Percentiles rank a stretch among this genome's conserved stretches.
Conservation (phyloP, 2,797 vertebrate species). For the Sebastes hubbsi region DNA sequence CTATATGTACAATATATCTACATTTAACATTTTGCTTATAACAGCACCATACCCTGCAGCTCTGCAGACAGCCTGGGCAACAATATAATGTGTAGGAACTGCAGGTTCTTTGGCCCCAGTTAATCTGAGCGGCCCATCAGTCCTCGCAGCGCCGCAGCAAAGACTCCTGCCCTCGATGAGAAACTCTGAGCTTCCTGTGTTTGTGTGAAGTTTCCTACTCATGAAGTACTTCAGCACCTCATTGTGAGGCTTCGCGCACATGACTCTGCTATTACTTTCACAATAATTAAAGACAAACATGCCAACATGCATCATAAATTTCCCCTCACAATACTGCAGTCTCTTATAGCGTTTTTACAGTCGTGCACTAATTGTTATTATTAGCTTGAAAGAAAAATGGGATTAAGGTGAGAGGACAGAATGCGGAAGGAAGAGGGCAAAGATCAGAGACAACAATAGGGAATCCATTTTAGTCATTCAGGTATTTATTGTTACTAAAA, state of each 20-base stretch:
- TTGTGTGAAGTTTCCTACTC: conserved; percentile 96
- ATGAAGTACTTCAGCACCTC: conserved; percentile 87
- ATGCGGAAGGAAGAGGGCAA: conserved; percentile 54
- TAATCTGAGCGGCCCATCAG: conserved; percentile 93
- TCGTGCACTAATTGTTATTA: neutral
- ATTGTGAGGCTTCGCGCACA: conserved; percentile 76
- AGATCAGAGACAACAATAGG: conserved; percentile 48
- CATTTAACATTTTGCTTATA: conserved; percentile 20
- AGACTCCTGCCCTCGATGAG: conserved; percentile 86
- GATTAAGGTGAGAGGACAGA: conserved; percentile 52
- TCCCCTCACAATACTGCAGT: conserved; percentile 14
- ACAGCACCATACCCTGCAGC: neutral
- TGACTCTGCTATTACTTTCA: conserved; percentile 71
- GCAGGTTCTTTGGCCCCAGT: conserved; percentile 85
- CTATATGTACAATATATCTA: neutral
- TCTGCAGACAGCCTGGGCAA: conserved; percentile 66
- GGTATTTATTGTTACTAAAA: conserved; percentile 49
- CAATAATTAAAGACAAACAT: conserved; percentile 73
- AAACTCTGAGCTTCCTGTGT: conserved; percentile 95
- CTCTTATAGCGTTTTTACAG: conserved; percentile 4
- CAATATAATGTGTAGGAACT: conserved; percentile 88
- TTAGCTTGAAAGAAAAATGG: conserved; percentile 44
- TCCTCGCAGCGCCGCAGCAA: conserved; percentile 73
- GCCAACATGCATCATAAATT: conserved; percentile 54
- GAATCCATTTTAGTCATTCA: conserved; percentile 36